Conservation (phyloP, 2,797 vertebrate species). For the Cephalopachus bancanus region DNA sequence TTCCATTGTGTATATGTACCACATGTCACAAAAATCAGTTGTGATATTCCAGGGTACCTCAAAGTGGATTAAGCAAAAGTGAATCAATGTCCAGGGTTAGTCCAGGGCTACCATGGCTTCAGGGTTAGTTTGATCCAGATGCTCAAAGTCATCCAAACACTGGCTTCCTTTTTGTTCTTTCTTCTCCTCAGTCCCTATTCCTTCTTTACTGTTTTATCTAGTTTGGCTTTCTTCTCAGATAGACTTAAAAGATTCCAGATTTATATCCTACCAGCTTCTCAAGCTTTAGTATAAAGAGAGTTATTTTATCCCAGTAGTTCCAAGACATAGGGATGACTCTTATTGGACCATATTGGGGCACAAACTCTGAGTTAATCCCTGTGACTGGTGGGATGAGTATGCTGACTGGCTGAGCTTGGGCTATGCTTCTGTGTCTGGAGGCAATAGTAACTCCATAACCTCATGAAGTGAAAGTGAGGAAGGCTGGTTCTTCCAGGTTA, state of each 20-base stretch:
- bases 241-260: background rate
- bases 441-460: background rate
- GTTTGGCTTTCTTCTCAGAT: background rate
- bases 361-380: background rate
- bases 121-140: background rate
- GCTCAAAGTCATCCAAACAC: background rate
- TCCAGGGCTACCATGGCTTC: background rate
- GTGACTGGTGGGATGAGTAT: background rate
- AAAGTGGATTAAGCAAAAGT: background rate
- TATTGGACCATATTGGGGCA: background rate
- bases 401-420: background rate
- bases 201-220: background rate
- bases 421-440: background rate
- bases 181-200: background rate
- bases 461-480: background rate
- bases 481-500: background rate
- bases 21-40: background rate
- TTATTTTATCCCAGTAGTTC: background rate
- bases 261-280: background rate
- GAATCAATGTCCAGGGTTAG: background rate
- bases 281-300: background rate
- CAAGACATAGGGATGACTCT: background rate
- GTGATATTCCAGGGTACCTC: background rate
- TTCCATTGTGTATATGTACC: too few relatives aligned
- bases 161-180: background rate